Evolutionary conservation across 2,797 vertebrate genomes (phyloP).

Genomic region (Silurus aristotelis): DNA sequence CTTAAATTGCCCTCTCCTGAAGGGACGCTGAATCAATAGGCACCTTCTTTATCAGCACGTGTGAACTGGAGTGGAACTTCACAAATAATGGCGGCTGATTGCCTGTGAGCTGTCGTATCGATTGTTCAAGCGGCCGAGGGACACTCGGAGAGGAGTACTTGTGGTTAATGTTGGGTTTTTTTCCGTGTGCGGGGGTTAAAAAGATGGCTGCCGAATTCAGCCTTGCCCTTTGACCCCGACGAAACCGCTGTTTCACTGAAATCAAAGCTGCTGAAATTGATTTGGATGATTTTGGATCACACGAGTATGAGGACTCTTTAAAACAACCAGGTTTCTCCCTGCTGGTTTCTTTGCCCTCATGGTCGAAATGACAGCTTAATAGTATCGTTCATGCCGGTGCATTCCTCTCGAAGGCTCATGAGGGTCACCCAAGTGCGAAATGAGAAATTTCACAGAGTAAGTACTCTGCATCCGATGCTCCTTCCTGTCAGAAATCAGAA

Average conservation of each 20-base stretch:
- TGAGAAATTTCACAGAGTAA: conserved; percentile 75
- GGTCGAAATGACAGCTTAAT: conserved; percentile 70
- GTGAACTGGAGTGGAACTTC: conserved; percentile 91
- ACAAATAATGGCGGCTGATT: conserved; percentile 88
- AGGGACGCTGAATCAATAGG: conserved; percentile 83
- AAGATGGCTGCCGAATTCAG: conserved; percentile 8
- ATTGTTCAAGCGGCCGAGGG: conserved; percentile 62
- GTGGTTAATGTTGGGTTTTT: conserved; percentile 42
- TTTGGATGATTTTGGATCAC: conserved; percentile 40
- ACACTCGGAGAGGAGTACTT: conserved; percentile 43
- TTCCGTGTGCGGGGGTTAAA: not conserved
- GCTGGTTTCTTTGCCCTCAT: conserved; percentile 52
- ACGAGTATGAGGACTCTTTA: conserved; percentile 29
- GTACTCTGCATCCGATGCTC: conserved; percentile 68
- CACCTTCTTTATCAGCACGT: conserved; percentile 80
- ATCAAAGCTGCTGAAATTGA: conserved; percentile 31
- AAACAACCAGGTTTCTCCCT: conserved; percentile 48
- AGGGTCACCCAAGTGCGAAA: conserved; percentile 71
- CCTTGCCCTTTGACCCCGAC: conserved; percentile 34
- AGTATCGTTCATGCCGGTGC: conserved; percentile 58
- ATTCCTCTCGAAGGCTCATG: conserved; percentile 60
- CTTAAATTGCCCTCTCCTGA: conserved; percentile 83
- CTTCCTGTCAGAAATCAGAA: conserved; percentile 53
- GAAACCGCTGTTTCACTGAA: conserved; percentile 25
- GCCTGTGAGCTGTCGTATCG: conserved; percentile 78